These are phyloP conservation scores for Ectropis crepuscularia DNA, from an alignment of 2,888 invertebrate genomes.

Conservation along the genomic window DNA sequence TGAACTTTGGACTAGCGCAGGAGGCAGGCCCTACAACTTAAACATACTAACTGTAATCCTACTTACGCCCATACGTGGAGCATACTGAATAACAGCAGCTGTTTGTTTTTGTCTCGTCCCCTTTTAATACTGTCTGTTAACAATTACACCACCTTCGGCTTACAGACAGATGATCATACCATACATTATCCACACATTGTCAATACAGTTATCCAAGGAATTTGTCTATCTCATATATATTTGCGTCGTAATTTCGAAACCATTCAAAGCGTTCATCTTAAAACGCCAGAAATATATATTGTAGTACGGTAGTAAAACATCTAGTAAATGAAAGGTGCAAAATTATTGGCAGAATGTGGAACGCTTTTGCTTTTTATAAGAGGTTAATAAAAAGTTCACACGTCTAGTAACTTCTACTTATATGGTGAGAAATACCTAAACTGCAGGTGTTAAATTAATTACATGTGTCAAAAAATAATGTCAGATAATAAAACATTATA, in stretches of 20 bases:
- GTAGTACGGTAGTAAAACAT: background rate
- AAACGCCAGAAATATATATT: no score
- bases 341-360: background rate
- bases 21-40: no score
- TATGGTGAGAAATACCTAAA: background rate
- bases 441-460: background rate
- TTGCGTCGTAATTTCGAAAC: no score
- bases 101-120: conserved; percentile 10
- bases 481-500: background rate
- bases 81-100: no score
- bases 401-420: conserved; percentile 3
- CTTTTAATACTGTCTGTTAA: conserved; percentile 11
- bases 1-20: no score
- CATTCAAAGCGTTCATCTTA: no score
- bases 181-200: background rate
- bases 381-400: background rate
- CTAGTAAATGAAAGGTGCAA: conserved; percentile 1
- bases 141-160: conserved; percentile 4
- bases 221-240: no score
- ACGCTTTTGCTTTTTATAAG: conserved; percentile 5
- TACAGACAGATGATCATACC: conserved; percentile 1
- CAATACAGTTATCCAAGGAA: no score
- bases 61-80: no score
- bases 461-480: background rate
- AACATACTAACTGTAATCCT: no score